A percentile compares a stretch with the other conserved stretches of the same genome.
These are phyloP conservation scores for Caenorhabditis tropicalis DNA, from an alignment of 1,140 invertebrate genomes.

Conservation along the genomic window DNA sequence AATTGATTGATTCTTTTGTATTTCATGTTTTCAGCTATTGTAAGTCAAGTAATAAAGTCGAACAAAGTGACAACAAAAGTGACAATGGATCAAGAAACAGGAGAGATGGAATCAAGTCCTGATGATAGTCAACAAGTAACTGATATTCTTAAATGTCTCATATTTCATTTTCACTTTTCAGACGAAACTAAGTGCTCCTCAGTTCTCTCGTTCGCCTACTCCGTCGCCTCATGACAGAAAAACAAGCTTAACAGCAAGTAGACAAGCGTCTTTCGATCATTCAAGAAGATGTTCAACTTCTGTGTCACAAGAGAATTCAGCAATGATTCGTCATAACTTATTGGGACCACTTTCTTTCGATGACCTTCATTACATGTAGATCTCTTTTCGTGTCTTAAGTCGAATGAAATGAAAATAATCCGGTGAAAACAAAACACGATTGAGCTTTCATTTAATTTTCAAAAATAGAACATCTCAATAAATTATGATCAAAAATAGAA, in stretches of 20 bases:
- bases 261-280: slow-evolving; percentile 20
- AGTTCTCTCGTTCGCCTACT: not conserved
- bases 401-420: no score
- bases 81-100: slow-evolving; percentile 3
- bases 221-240: not conserved
- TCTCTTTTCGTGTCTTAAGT: not conserved
- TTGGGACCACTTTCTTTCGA: slow-evolving; percentile 54
- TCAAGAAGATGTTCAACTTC: slow-evolving; percentile 34
- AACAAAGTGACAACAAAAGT: slow-evolving; percentile 24
- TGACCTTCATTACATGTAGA: slow-evolving; percentile 56
- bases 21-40: not conserved
- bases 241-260: slow-evolving; percentile 36
- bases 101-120: slow-evolving; percentile 15
- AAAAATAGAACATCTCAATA: slow-evolving; percentile 42
- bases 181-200: slow-evolving; percentile 19
- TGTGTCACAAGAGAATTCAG: slow-evolving; percentile 41
- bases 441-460: not conserved
- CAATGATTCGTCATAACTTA: slow-evolving; percentile 52
- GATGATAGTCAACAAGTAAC: slow-evolving; percentile 28
- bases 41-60: slow-evolving; percentile 24
- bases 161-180: not conserved
- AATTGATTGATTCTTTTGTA: not conserved
- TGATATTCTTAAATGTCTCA: not conserved
- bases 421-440: not conserved
- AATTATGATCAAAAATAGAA: slow-evolving; percentile 19